A percentile compares a stretch with the other conserved stretches of the same genome.
Evolutionary conservation across 2,888 invertebrate species (phyloP).

Genomic region (Diabrotica balteata): DNA sequence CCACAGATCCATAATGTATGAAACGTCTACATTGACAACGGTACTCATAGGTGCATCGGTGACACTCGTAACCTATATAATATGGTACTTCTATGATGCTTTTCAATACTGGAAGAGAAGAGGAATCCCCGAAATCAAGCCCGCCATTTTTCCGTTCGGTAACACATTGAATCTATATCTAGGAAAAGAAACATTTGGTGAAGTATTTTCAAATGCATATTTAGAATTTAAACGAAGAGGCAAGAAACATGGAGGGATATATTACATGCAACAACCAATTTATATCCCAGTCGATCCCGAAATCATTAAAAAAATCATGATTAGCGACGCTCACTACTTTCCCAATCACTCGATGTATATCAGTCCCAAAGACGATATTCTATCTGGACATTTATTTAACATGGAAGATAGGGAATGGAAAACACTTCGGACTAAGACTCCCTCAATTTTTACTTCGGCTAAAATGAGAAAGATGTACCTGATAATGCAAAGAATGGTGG

Average conservation of each 20-base stretch:
- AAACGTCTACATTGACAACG: neutral
- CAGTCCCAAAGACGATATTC: conserved; percentile 51
- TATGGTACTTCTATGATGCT: conserved; percentile 69
- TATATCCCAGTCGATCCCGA: conserved; percentile 49
- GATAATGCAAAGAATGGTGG: conserved; percentile 41
- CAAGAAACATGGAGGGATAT: conserved; percentile 47
- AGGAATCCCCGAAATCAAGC: conserved; percentile 40
- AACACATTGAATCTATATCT: conserved; percentile 37
- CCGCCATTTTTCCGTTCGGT: conserved; percentile 44
- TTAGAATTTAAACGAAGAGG: conserved; percentile 41
- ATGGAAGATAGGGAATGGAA: conserved; percentile 59
- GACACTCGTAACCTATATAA: conserved; percentile 9
- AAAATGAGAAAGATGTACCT: conserved; percentile 55
- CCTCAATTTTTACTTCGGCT: conserved; percentile 51
- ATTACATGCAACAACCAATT: conserved; percentile 56
- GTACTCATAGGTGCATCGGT: conserved; percentile 1
- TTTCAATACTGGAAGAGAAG: conserved; percentile 42
- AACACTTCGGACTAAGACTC: conserved; percentile 47
- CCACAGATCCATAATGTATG: neutral
- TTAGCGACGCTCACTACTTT: conserved; percentile 63
- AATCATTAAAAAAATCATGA: conserved; percentile 60
- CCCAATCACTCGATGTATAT: conserved; percentile 44
- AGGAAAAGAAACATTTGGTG: conserved; percentile 38
- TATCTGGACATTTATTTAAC: conserved; percentile 58
- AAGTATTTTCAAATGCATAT: conserved; percentile 37